Percentiles rank a stretch among this genome's conserved stretches.
Conservation (phyloP, 2,113 vertebrate genomes). For the Sinocyclocheilus anophthalmus region DNA sequence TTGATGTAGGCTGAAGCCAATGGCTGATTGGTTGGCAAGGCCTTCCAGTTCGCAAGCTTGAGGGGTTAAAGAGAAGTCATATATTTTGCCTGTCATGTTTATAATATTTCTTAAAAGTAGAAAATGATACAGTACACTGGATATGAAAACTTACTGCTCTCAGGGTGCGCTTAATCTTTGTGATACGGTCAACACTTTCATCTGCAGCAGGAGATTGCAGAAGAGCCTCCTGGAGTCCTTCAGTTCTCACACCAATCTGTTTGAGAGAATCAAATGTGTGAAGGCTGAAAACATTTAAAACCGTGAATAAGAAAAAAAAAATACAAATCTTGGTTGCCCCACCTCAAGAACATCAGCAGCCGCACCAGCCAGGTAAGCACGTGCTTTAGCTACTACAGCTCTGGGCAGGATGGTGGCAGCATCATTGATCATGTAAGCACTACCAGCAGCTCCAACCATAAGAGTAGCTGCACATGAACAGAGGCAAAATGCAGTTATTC, state of each 20-base stretch:
- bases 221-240: background rate
- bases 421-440: conserved; percentile 79
- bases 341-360: conserved; percentile 83
- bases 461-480: conserved; percentile 71
- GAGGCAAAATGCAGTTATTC: too few relatives aligned
- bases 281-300: background rate
- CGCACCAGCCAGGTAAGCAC: conserved; percentile 74
- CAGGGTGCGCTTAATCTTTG: background rate
- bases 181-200: background rate
- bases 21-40: conserved; percentile 66
- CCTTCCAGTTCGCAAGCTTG: conserved; percentile 78
- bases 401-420: conserved; percentile 62
- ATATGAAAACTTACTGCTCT: background rate
- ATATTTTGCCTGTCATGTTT: conserved; percentile 63
- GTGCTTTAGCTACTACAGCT: conserved; percentile 75
- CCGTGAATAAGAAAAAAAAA: background rate
- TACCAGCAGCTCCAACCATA: conserved; percentile 78
- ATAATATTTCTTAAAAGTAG: background rate
- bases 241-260: background rate
- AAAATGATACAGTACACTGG: background rate
- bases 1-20: conserved; percentile 77
- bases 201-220: background rate
- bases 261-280: background rate
- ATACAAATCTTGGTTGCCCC: background rate
- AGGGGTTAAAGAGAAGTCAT: conserved; percentile 43